A percentile compares a stretch with the other conserved stretches of the same genome.
phyloP scores from a whole-genome alignment of 2,888 invertebrate genomes.

The Eupithecia abbreviata region DNA sequence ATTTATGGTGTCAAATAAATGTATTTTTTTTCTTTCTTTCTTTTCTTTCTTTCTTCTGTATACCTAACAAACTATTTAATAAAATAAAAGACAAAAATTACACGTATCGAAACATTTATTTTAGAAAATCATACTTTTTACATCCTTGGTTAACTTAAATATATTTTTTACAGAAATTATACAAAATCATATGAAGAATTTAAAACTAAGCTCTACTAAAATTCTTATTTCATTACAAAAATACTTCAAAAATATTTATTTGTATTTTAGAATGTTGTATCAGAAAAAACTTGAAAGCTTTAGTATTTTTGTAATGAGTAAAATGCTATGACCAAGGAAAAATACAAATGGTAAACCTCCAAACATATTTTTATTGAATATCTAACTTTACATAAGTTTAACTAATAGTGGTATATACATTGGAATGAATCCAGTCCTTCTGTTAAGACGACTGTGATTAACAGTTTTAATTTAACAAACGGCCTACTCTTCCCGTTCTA shows the following conservation, averaged over 20 bases:
- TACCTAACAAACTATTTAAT: no score
- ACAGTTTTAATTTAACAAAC: neutral
- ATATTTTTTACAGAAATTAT: conserved; percentile 37
- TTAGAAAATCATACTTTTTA: conserved; percentile 39
- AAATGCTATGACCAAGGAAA: conserved; percentile 33
- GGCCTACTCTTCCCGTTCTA: neutral
- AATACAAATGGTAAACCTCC: conserved; percentile 18
- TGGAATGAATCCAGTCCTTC: conserved; percentile 56
- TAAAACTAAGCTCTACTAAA: conserved; percentile 4
- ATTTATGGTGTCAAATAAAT: no score
- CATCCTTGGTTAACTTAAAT: conserved; percentile 38
- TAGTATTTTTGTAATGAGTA: conserved; percentile 14
- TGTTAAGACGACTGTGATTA: conserved; percentile 9
- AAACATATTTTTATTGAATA: conserved; percentile 37
- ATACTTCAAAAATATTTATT: neutral
- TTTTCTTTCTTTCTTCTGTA: no score
- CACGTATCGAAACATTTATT: conserved; percentile 38
- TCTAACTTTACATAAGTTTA: conserved; percentile 43
- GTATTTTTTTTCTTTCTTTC: no score
- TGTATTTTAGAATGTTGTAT: neutral
- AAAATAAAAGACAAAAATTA: neutral
- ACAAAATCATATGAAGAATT: conserved; percentile 29
- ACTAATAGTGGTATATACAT: conserved; percentile 67
- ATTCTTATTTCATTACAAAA: conserved; percentile 24
- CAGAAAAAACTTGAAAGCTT: neutral